A percentile compares a stretch with the other conserved stretches of the same genome.
Evolutionary conservation across 2,113 vertebrate genomes (phyloP).

Genomic region (Anoura caudifer): DNA sequence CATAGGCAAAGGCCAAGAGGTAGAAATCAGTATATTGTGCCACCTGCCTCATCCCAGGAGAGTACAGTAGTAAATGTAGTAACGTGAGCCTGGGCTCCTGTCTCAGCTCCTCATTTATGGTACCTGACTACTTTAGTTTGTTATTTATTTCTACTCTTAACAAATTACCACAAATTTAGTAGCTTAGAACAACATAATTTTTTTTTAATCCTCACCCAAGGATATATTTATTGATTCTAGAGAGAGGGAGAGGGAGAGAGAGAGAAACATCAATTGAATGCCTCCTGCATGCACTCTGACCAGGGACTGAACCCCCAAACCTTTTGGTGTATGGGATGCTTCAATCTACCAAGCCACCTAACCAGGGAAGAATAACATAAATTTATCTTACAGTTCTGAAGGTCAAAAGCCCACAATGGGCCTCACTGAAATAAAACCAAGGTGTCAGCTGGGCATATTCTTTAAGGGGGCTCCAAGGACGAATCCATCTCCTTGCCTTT

Average conservation of each 20-base stretch:
- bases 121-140: background rate
- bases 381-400: background rate
- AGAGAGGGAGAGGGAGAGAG: too few species aligned
- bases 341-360: too few species aligned
- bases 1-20: background rate
- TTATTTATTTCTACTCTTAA: background rate
- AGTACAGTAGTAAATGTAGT: background rate
- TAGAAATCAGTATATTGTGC: accelerated
- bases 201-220: too few species aligned
- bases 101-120: background rate
- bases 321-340: too few species aligned
- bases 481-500: background rate
- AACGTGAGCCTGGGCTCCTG: background rate
- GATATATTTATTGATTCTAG: too few species aligned
- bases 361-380: background rate
- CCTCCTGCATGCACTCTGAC: too few species aligned
- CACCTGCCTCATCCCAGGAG: background rate
- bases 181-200: background rate
- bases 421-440: background rate
- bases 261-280: too few species aligned
- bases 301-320: too few species aligned
- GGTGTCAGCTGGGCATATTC: background rate
- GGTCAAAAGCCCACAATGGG: background rate
- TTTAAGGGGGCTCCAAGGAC: background rate
- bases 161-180: background rate